Evolutionary conservation across 2,113 vertebrate genomes (phyloP).

Genomic region (Apteryx mantelli): DNA sequence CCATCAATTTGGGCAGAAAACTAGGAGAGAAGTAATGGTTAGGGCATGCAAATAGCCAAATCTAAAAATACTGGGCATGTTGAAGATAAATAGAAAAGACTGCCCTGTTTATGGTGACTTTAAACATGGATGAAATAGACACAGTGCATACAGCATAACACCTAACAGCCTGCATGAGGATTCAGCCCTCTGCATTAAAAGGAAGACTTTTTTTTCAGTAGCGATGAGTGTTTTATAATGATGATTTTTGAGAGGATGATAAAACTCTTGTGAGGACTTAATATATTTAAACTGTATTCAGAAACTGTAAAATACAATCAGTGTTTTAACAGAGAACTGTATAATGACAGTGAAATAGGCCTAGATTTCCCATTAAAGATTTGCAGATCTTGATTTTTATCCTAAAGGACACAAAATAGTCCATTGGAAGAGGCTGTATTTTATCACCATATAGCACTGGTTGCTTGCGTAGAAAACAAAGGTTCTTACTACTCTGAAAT

Average conservation of each 20-base stretch:
- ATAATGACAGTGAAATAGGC: not conserved
- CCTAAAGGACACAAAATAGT: not conserved
- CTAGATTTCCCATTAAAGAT: slow-evolving; percentile 7
- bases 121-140: not conserved
- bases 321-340: not conserved
- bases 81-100: not conserved
- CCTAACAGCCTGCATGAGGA: not conserved
- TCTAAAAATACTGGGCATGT: not conserved
- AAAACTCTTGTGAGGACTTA: not conserved
- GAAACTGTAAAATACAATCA: not conserved
- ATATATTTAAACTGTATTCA: not conserved
- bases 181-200: not conserved
- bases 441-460: not conserved
- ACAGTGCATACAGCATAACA: not conserved
- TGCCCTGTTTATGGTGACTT: not conserved
- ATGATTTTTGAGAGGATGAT: not conserved
- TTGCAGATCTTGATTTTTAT: slow-evolving; percentile 7
- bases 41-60: not conserved
- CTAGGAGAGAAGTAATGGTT: not conserved
- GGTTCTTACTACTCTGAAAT: slow-evolving; percentile 80
- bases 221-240: not conserved
- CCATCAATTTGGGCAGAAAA: not conserved
- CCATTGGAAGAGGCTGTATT: not conserved
- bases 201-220: not conserved
- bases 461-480: slow-evolving; percentile 77